Base-by-base conservation (phyloP, 2,888 invertebrate genomes). In the Augochlorella aurata region DNA sequence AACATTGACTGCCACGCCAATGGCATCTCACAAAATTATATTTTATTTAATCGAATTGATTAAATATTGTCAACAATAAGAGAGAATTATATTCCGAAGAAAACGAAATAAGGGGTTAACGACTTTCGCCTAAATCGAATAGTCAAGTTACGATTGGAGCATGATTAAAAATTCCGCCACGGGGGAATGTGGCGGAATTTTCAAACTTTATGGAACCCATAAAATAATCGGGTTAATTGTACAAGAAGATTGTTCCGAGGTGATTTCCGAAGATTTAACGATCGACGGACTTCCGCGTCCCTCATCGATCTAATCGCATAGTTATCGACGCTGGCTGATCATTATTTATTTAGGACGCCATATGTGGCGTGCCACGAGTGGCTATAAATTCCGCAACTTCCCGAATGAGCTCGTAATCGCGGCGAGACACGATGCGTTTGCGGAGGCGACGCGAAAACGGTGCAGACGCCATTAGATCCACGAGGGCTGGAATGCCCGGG, bases 321-420 rank as follows among this genome's bases (percentile, higher is more conserved):
- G 29, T 29, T 61, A 61, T 63, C 63, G 29, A 38, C 16, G 18
- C 38, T 8, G 8, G 38, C 14, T 38, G 63, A 24, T 29, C 18
- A 52, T 49, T 21, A 44, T 18, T 44, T 58, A 47, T 18, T 65
- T 14, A n/a, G 38, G 29, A 21, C 14, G 18, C 5, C 38, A 9
- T 9, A 24, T 44, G 45, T 45, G 1, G 21, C 5, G 3, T n/a
- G 38, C 14, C 44, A 16, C 14, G 49, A 12, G n/a, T 8, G 65
- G 21, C 49, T 24, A 58, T 77, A 66, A 71, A 77, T 77, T 70
- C 49, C 47, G 16, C n/a, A 21, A 71, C 29, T 77, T 71, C 45
- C 58, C n/a, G n/a, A 29, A 45, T 1, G 16, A 12, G 54, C 47
- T 52, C n/a, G 76, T 18, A 52, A 29, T 54, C 50, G 29, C 21